Percentiles rank a stretch among this genome's conserved stretches.
Conservation (phyloP, 2,888 invertebrate genomes). For the Myathropa florea region DNA sequence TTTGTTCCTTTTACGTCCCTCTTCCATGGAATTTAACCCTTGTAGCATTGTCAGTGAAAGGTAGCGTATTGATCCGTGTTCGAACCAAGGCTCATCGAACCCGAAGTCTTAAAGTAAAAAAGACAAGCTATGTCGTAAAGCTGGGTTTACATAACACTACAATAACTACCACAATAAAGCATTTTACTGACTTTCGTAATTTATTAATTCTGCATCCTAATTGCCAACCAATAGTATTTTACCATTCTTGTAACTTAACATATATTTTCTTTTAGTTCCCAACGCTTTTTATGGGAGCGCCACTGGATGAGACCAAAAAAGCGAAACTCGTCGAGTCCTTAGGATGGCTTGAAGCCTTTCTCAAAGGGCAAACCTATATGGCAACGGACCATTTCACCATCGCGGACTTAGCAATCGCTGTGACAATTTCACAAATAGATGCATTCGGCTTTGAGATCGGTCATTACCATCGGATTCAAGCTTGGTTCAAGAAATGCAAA, state of each 20-base stretch:
- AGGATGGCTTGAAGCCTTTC: slow-evolving; percentile 82
- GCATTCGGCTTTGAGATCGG: slow-evolving; percentile 82
- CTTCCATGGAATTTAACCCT: too few species aligned
- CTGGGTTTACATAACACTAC: too few species aligned
- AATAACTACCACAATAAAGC: too few species aligned
- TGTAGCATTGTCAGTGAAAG: too few species aligned
- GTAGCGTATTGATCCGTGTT: too few species aligned
- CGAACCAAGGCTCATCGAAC: too few species aligned
- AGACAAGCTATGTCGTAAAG: too few species aligned
- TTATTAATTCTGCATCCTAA: too few species aligned
- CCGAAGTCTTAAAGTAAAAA: too few species aligned
- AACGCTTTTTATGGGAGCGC: slow-evolving; percentile 80
- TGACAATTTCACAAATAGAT: slow-evolving; percentile 80
- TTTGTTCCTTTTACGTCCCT: too few species aligned
- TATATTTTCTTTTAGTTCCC: slow-evolving; percentile 78
- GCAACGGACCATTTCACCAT: slow-evolving; percentile 83
- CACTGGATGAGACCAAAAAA: slow-evolving; percentile 81
- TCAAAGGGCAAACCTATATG: slow-evolving; percentile 82
- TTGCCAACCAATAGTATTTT: too few species aligned
- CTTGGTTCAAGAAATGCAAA: slow-evolving; percentile 87
- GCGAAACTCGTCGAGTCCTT: slow-evolving; percentile 83
- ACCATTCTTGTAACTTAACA: background rate
- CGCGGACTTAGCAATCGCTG: slow-evolving; percentile 78
- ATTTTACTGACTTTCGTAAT: too few species aligned
- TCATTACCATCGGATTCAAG: slow-evolving; percentile 81